These are phyloP conservation scores for Clarias laeviceps DNA, from an alignment of 2,797 vertebrate genomes.

Conservation along the genomic window DNA sequence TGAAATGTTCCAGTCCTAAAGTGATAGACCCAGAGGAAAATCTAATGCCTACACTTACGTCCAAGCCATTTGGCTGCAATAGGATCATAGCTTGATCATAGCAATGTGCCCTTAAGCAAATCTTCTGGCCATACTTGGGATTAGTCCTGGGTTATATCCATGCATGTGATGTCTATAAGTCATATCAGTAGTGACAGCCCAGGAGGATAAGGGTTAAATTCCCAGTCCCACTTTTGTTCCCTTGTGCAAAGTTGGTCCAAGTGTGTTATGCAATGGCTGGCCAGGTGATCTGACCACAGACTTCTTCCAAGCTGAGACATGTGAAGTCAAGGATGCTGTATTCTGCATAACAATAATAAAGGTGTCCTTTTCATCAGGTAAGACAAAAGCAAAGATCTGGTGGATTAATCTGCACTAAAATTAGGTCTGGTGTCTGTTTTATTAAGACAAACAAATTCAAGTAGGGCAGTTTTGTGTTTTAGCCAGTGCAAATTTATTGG, in stretches of 20 bases:
- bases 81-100: conserved; percentile 16
- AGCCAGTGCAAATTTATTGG: background rate
- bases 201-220: background rate
- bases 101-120: conserved; percentile 16
- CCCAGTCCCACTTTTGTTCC: background rate
- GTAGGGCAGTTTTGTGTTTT: background rate
- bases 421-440: conserved; percentile 7
- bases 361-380: conserved; percentile 9
- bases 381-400: background rate
- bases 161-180: background rate
- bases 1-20: conserved; percentile 3
- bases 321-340: background rate
- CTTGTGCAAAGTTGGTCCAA: conserved; percentile 2
- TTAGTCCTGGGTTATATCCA: background rate
- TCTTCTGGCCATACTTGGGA: background rate
- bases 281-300: background rate
- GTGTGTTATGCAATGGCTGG: conserved; percentile 8
- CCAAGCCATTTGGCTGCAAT: conserved; percentile 20
- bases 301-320: background rate
- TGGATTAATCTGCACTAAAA: conserved; percentile 13
- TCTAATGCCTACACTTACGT: conserved; percentile 11
- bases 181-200: background rate
- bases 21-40: conserved; percentile 13
- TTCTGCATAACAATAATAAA: background rate
- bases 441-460: background rate